These are phyloP conservation scores for Ranitomeya variabilis DNA, from an alignment of 2,113 vertebrate genomes.

Conservation along the genomic window DNA sequence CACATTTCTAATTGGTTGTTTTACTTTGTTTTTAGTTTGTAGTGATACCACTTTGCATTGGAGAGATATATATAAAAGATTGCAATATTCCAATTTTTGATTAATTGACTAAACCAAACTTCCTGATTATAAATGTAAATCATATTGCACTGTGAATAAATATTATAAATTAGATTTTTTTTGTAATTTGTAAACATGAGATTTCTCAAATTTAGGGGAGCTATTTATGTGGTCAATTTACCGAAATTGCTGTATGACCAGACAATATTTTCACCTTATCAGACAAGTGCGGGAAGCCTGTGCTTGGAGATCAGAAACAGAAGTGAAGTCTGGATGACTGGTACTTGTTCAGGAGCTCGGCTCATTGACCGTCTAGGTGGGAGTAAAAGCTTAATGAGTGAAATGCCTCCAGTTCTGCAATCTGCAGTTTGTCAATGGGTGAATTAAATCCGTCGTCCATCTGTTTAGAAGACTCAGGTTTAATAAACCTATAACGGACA, in stretches of 20 bases:
- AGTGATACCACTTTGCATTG: too few relatives aligned
- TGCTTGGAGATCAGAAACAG: constrained; percentile 3
- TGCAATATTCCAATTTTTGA: not conserved
- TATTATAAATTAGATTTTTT: not conserved
- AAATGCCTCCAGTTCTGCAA: constrained; percentile 31
- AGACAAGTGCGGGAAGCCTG: not conserved
- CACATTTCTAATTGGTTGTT: too few relatives aligned
- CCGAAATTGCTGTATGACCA: not conserved
- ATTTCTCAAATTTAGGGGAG: not conserved
- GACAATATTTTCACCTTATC: constrained; percentile 7
- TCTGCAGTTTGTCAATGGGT: constrained; percentile 47
- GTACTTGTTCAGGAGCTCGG: constrained; percentile 6
- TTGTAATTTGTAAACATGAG: not conserved
- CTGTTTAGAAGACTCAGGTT: constrained; percentile 44
- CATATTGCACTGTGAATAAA: not conserved
- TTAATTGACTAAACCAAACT: not conserved
- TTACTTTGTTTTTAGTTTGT: too few relatives aligned
- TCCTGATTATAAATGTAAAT: not conserved
- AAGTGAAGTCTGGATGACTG: constrained; percentile 18
- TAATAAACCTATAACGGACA: constrained; percentile 54
- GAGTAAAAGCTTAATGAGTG: constrained; percentile 43
- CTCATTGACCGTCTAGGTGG: constrained; percentile 38
- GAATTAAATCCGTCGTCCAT: constrained; percentile 51
- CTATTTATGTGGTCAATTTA: not conserved
- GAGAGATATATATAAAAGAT: too few relatives aligned